A percentile compares a stretch with the other conserved stretches of the same genome.
These are phyloP conservation scores for Aphelenchoides fujianensis DNA, from an alignment of 1,140 invertebrate species.

Conservation along the genomic window DNA sequence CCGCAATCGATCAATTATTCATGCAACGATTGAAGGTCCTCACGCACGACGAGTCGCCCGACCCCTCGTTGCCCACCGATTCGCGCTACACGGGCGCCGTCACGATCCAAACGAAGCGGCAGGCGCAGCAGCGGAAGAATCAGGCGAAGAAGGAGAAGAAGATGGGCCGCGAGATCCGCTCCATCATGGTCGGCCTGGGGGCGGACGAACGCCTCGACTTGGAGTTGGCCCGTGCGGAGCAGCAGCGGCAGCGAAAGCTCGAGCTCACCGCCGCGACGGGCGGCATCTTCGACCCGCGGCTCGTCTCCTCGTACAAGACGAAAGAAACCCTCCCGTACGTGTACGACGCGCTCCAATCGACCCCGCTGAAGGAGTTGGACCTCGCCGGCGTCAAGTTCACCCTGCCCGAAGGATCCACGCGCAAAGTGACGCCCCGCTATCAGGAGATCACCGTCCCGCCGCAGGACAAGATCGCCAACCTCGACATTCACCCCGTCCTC, in stretches of 20 bases:
- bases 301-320: neutral
- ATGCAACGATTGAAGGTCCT: no score
- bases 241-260: conserved; percentile 68
- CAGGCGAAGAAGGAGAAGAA: conserved; percentile 84
- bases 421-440: conserved; percentile 71
- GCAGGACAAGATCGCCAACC: conserved; percentile 41
- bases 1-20: no score
- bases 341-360: conserved; percentile 72
- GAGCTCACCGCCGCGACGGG: neutral
- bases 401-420: conserved; percentile 74
- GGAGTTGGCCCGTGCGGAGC: conserved; percentile 63
- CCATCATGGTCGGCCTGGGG: conserved; percentile 56
- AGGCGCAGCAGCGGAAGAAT: conserved; percentile 76
- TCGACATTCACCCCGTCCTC: conserved; percentile 68
- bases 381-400: conserved; percentile 66
- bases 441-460: conserved; percentile 85
- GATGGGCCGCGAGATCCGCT: conserved; percentile 68
- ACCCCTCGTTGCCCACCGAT: no score
- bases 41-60: no score
- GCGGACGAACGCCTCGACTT: conserved; percentile 65
- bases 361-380: conserved; percentile 26
- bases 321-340: conserved; percentile 46
- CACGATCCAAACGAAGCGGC: conserved; percentile 71
- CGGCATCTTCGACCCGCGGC: conserved; percentile 26
- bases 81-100: conserved; percentile 21